Base-by-base conservation (phyloP, 1,140 invertebrate genomes). In the Drosophila simulans region DNA sequence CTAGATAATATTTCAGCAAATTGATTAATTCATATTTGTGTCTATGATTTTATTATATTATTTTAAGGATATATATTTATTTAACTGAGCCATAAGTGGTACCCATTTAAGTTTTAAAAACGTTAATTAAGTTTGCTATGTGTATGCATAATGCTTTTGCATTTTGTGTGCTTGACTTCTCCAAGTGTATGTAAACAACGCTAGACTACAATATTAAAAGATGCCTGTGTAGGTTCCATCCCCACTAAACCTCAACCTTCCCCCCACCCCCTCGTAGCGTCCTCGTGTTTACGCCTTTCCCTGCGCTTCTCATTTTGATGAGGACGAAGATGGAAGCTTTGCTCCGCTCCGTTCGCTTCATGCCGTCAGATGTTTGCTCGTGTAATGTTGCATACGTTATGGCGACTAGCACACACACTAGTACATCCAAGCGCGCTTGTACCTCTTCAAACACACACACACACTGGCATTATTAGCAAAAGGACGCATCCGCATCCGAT, bases 171-270 rank as follows among this genome's bases (percentile, higher is more conserved):
- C 13, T 40, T 54, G 35, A 5, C 62, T 64, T 74, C 54, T 42
- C 27, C 0, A 35, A 51, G 74, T 77, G 72, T 58, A 51, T 55
- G 60, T 68, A 76, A 78, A 71, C 77, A 82, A 51, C 69, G 45
- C n/a, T 54, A 43, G 60, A 68, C 60, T 65, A 83, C 57, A 77
- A 79, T 79, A 78, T 77, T 77, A 77, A 81, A 86, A 80, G 54
- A 75, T 58, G 72, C 59, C 72, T 51, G 52, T 22, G 27, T 52
- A 39, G 39, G 13, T 7, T n/a, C 13, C n/a, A n/a, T 15, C 4
- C 48, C 11, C 8, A 1, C 25, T 12, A 17, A 27, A n/a, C 31
- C 60, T 37, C 22, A 45, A 39, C 52, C 52, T 48, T 35, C 20
- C 27, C 39, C 40, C 27, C 12, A n/a, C 15, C 43, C 43, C 37